Evolutionary conservation across 2,113 vertebrate species (phyloP), one percentile per base, ranked within the genome.

Genomic region (Rhipidura dahli): DNA sequence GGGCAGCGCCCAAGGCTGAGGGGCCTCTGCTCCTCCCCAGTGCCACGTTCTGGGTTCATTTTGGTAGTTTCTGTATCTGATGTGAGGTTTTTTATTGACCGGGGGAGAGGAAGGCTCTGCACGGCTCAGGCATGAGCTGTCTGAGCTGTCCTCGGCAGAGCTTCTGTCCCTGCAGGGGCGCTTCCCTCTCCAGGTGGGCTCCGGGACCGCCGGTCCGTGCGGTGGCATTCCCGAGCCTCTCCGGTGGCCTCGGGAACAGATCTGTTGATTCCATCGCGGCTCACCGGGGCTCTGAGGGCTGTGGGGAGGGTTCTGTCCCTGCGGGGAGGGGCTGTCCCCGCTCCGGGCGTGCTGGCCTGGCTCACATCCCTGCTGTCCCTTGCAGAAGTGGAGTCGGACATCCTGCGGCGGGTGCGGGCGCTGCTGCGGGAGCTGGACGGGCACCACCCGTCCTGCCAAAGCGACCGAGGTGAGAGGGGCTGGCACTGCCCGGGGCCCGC

Each of bases 331-430:
- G 26, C 5, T 11, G 10, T 18, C 18, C 31, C 47, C 10, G 9
- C 17, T 20, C 18, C 42, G 17, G 40, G 35, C 47, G 9, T 31
- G 45, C 39, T 37, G 45, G 6, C n/a, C 39, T 19, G n/a, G n/a
- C 49, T 64, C 31, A 59, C 1, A 3, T 4, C 8, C 12, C 65
- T 35, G n/a, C 2, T 40, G 50, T 85, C 24, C 45, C 33, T 22
- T 19, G 2, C 89, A 92, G 98, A 98, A 69, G 91, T 97, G 23
- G 99, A 99, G 91, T 97, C 98, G 1, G 99, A 99, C 85, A 98
- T 99, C 60, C 98, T 99, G 95, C 98, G 98, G 88, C 98, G 98
- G 1, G 96, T 99, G 65, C 98, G 98, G 72, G 98, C 98, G 2
- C 97, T 99, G 78, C 98, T 99, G 37, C 97, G 99, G 35, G 98